These are phyloP conservation scores for Sitta carolinensis DNA, from an alignment of 2,797 vertebrate genomes.

Conservation along the genomic window DNA sequence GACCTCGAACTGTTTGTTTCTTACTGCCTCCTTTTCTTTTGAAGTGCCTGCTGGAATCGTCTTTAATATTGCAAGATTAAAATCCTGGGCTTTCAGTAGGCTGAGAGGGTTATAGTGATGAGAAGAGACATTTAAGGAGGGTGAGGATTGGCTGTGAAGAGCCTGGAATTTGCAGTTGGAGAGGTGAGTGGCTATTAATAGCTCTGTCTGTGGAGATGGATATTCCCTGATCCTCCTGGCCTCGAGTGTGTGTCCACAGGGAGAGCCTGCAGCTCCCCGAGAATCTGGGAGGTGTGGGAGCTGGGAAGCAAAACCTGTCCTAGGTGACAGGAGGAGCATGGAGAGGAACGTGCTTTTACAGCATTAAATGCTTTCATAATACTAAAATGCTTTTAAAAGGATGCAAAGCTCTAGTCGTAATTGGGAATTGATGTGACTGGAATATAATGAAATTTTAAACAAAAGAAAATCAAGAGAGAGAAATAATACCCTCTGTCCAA, in stretches of 20 bases:
- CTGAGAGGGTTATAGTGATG: background rate
- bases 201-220: background rate
- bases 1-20: conserved; percentile 26
- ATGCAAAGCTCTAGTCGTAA: no score
- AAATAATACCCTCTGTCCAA: no score
- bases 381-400: no score
- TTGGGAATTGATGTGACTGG: no score
- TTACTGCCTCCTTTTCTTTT: background rate
- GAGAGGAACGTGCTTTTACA: background rate
- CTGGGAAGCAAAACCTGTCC: background rate
- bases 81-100: background rate
- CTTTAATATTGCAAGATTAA: conserved; percentile 9
- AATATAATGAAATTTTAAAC: no score
- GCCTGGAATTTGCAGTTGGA: background rate
- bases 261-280: background rate
- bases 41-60: background rate
- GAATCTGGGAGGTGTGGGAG: background rate
- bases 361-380: no score
- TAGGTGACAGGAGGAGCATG: background rate
- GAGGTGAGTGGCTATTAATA: background rate
- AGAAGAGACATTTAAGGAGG: background rate
- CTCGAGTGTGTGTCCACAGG: background rate
- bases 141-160: background rate
- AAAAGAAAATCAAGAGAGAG: no score
- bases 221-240: background rate